These are phyloP conservation scores for Calycopis cecrops DNA, from an alignment of 1,140 invertebrate species.

Conservation along the genomic window DNA sequence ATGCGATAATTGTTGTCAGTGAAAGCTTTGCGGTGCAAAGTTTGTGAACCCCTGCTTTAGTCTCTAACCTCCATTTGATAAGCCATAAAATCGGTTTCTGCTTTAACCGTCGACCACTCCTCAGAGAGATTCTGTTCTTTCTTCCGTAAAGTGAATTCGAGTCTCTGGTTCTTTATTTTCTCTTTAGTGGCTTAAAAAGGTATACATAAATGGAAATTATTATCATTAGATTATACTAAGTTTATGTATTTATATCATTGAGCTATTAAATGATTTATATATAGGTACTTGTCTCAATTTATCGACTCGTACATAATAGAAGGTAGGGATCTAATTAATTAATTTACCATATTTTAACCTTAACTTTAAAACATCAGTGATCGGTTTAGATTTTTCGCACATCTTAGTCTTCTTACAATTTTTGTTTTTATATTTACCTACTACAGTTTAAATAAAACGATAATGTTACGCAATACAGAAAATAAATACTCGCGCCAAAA, in stretches of 20 bases:
- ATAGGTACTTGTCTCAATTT: too few species aligned
- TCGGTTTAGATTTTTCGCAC: neutral
- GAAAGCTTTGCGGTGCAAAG: too few species aligned
- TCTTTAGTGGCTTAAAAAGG: conserved; percentile 38
- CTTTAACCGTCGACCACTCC: conserved; percentile 32
- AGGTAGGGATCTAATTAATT: neutral
- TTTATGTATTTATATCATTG: too few species aligned
- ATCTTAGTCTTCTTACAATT: neutral
- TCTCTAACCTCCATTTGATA: conserved; percentile 41
- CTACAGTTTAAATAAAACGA: neutral
- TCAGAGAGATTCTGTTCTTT: conserved; percentile 33
- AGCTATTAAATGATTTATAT: too few species aligned
- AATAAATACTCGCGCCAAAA: too few species aligned
- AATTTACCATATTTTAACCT: conserved; percentile 7
- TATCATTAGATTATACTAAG: too few species aligned
- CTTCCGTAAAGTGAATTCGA: conserved; percentile 31
- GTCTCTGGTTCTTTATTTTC: conserved; percentile 35
- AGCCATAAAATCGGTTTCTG: conserved; percentile 34
- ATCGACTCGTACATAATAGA: neutral
- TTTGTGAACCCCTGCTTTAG: too few species aligned
- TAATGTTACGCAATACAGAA: too few species aligned
- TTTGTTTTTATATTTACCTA: neutral
- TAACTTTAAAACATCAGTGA: neutral
- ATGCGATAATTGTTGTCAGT: too few species aligned
- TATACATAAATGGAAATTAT: conserved; percentile 2